Conservation (phyloP, 2,888 invertebrate genomes). For the Salticus scenicus region DNA sequence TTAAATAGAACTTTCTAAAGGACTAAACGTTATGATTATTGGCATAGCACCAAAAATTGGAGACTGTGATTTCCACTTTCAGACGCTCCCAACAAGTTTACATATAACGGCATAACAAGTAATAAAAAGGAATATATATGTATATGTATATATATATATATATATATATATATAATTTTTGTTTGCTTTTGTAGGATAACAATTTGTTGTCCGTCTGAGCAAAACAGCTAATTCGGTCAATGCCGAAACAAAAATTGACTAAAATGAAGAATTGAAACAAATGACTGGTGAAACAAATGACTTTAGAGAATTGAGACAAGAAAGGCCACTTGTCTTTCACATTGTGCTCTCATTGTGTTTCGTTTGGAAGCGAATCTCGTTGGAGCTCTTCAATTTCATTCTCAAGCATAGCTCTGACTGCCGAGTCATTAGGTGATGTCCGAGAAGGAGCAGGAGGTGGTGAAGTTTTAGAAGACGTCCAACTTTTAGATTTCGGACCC, state of each 20-base stretch:
- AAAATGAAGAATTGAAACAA: constrained; percentile 53
- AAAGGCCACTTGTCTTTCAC: constrained; percentile 64
- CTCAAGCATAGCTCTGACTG: constrained; percentile 69
- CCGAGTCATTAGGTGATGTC: constrained; percentile 65
- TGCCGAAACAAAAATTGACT: constrained; percentile 37
- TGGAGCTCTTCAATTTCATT: constrained; percentile 70
- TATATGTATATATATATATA: background rate
- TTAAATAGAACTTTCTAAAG: constrained; percentile 46
- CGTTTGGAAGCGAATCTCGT: constrained; percentile 62
- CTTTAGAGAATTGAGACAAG: constrained; percentile 40
- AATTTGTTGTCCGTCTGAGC: constrained; percentile 65
- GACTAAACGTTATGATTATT: constrained; percentile 54
- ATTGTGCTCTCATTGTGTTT: constrained; percentile 68
- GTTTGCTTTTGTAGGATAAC: constrained; percentile 22
- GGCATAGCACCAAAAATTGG: constrained; percentile 67
- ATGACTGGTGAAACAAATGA: constrained; percentile 57
- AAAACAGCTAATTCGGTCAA: constrained; percentile 49
- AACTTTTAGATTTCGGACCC: constrained; percentile 57
- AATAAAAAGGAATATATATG: constrained; percentile 39
- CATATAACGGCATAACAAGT: constrained; percentile 44
- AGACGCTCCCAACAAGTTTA: constrained; percentile 16
- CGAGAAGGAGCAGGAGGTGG: constrained; percentile 48
- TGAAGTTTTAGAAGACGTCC: constrained; percentile 57
- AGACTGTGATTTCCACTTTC: constrained; percentile 30
- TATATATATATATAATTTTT: background rate